phyloP scores from a whole-genome alignment of 1,140 invertebrate genomes.

The Ectropis grisescens region DNA sequence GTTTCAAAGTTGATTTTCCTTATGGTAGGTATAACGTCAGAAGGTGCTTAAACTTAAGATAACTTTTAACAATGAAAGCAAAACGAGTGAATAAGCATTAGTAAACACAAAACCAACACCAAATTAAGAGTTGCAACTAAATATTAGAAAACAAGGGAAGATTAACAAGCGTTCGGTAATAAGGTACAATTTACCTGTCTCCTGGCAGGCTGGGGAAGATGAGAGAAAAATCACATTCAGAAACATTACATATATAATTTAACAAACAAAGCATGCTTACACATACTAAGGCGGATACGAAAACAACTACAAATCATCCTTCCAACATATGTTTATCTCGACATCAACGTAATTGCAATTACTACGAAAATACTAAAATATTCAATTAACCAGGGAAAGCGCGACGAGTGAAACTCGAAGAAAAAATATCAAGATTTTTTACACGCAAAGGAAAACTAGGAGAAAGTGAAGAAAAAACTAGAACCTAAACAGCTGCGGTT shows the following conservation, averaged over 20 bases:
- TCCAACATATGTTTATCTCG: constrained; percentile 18
- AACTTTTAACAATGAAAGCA: no score
- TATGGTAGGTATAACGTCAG: no score
- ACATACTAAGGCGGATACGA: constrained; percentile 26
- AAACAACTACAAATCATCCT: constrained; percentile 25
- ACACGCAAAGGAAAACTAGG: constrained; percentile 55
- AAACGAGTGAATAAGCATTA: no score
- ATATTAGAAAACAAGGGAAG: no score
- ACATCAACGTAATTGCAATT: constrained; percentile 32
- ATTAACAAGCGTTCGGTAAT: no score
- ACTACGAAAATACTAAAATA: constrained; percentile 37
- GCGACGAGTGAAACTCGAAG: constrained; percentile 41
- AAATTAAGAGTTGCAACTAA: no score
- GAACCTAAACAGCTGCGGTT: no score
- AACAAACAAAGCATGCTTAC: constrained; percentile 43
- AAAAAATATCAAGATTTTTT: constrained; percentile 66
- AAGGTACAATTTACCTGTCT: constrained; percentile 42
- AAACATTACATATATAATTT: constrained; percentile 58
- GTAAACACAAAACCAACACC: no score
- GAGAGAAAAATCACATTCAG: constrained; percentile 66
- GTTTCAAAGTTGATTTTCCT: no score
- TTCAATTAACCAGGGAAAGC: constrained; percentile 58
- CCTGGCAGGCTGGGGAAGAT: constrained; percentile 65
- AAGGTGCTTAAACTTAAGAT: no score
- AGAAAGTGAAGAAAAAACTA: constrained; percentile 29